Evolutionary conservation across 2,888 invertebrate species (phyloP).

Genomic region (Dryadula phaetusa): DNA sequence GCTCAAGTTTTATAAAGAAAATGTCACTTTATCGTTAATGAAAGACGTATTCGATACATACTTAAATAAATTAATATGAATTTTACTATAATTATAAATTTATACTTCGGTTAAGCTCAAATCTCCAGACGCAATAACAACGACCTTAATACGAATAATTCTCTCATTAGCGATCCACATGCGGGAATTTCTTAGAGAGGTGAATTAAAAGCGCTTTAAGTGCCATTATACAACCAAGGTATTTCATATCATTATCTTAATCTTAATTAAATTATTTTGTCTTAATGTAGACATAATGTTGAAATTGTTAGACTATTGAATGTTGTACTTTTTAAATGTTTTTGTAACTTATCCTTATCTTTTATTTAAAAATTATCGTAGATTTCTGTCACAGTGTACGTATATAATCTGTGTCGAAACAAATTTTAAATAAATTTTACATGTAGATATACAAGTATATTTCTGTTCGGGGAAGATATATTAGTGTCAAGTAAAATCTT

Average conservation of each 20-base stretch:
- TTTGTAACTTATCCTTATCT: no score
- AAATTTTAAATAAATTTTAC: no score
- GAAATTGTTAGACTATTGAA: neutral
- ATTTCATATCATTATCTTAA: constrained; percentile 63
- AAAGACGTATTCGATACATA: no score
- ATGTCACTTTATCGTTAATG: no score
- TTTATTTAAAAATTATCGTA: no score
- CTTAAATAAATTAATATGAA: neutral
- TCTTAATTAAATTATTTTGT: constrained; percentile 67
- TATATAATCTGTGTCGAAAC: no score
- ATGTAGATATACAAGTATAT: no score
- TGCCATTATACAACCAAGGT: constrained; percentile 61
- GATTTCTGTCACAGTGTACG: no score
- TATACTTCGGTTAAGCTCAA: constrained; percentile 35
- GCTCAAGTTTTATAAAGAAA: no score
- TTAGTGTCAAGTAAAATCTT: no score
- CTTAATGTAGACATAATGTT: neutral
- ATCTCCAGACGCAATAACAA: constrained; percentile 45
- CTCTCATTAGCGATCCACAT: constrained; percentile 57
- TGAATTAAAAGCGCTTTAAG: constrained; percentile 68
- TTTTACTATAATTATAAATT: constrained; percentile 7
- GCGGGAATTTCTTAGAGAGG: constrained; percentile 65
- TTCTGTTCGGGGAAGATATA: no score
- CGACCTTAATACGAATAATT: constrained; percentile 61
- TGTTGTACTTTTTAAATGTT: no score